Conservation (phyloP, 2,888 invertebrate species). For the Drosophila emarginata region DNA sequence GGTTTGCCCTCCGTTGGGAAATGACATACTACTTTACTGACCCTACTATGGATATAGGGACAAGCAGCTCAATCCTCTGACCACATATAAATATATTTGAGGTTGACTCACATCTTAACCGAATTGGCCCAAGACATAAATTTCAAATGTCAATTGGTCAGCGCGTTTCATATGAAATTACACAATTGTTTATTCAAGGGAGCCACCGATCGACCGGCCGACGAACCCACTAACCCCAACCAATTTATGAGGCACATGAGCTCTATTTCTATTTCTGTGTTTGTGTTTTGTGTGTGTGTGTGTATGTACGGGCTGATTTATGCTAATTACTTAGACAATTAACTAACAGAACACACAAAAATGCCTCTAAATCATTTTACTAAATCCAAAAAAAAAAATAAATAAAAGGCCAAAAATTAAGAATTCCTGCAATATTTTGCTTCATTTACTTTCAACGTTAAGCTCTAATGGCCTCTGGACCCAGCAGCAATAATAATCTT, state of each 20-base stretch:
- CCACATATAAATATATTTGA: conserved; percentile 31
- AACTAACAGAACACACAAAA: conserved; percentile 40
- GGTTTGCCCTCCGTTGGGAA: conserved; percentile 10
- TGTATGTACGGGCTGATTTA: conserved; percentile 58
- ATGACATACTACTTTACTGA: not conserved
- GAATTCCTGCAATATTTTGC: conserved; percentile 10
- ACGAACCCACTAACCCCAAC: conserved; percentile 19
- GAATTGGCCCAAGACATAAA: conserved; percentile 52
- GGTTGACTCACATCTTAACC: conserved; percentile 5
- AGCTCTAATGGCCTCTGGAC: conserved; percentile 30
- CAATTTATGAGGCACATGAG: conserved; percentile 12
- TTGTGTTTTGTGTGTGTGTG: conserved; percentile 39
- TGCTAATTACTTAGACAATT: conserved; percentile 62
- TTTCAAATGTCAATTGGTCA: conserved; percentile 66
- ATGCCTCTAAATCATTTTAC: conserved; percentile 28
- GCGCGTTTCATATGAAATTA: conserved; percentile 58
- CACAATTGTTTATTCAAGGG: conserved; percentile 52
- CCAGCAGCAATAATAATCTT: conserved; percentile 66
- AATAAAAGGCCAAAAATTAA: conserved; percentile 56
- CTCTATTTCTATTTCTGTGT: conserved; percentile 14
- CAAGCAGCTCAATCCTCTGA: conserved; percentile 29
- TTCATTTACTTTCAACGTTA: not conserved
- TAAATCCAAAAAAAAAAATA: conserved; percentile 30
- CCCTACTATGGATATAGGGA: conserved; percentile 11
- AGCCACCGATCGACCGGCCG: not conserved